Evolutionary conservation across 2,888 invertebrate genomes (phyloP), one percentile per base, ranked within the genome.

Genomic region (Zygaena filipendulae): DNA sequence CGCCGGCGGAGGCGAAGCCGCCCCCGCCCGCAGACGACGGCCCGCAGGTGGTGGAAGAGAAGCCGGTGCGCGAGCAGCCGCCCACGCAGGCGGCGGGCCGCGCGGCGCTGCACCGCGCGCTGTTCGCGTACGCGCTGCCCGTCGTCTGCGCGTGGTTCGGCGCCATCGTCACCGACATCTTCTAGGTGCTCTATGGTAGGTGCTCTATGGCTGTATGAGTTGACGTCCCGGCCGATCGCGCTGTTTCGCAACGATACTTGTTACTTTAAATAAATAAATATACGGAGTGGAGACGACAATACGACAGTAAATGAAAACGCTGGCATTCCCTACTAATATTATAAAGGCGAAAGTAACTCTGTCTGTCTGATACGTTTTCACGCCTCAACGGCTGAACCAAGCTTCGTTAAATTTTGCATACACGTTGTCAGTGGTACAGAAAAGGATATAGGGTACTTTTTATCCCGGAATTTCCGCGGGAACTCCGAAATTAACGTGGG

Each of bases 61-160:
- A 4, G 7, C 42, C 47, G 20, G 40, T 32, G n/a, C 53, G 36
- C 28, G 60, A 60, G 7, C 52, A 59, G 23, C 62, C 70, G 2
- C 55, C 61, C 1, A 49, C 61, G 7, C 61, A 40, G 16, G 49
- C 40, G 24, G 80, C 77, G 1, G 62, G 70, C 2, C 45, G 63
- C 2, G 82, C 72, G 32, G 82, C 86, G 8, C 60, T 88, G 3
- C 81, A 82, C 7, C 80, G 81, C 38, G 89, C 88, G 13, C 67
- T 92, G 25, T 77, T 88, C 47, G 84, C 88, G 25, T 92, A 91
- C 69, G 82, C 92, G 37, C 71, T 92, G 58, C 92, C 92, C 3
- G 87, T 92, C 21, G 88, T 90, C 44, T 86, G 92, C 66, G 88
- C 90, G 54, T 92, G 92, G 92, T 89, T 92, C 69, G 91, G 91